Percentiles rank a stretch among this genome's conserved stretches.
phyloP scores from a whole-genome alignment of 2,888 invertebrate species.

The Teinopalpus imperialis region DNA sequence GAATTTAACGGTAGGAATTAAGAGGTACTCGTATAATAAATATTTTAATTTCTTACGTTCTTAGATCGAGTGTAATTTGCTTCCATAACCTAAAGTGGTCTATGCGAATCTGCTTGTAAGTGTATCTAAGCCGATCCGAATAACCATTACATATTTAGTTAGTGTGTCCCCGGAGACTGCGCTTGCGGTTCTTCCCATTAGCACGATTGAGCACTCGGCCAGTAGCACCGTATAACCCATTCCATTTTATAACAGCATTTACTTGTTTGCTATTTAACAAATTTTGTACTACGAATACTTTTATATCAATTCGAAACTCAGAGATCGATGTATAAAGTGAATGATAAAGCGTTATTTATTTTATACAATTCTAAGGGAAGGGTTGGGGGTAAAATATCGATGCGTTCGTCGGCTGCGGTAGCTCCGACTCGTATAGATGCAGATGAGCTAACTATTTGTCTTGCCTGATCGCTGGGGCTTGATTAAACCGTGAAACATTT shows the following conservation, averaged over 20 bases:
- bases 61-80: conserved; percentile 12
- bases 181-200: conserved; percentile 76
- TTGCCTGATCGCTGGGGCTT: conserved; percentile 76
- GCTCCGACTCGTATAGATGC: conserved; percentile 77
- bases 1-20: too few species aligned
- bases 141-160: conserved; percentile 75
- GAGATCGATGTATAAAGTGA: conserved; percentile 13
- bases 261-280: not conserved
- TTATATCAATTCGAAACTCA: conserved; percentile 11
- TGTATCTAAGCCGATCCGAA: conserved; percentile 56
- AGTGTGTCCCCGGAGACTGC: conserved; percentile 64
- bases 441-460: conserved; percentile 81
- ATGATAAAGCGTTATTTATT: conserved; percentile 26
- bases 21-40: too few species aligned
- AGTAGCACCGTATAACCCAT: conserved; percentile 40
- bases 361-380: conserved; percentile 40
- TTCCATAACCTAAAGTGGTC: conserved; percentile 53
- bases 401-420: conserved; percentile 55
- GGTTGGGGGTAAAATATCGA: conserved; percentile 55
- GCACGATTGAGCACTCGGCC: conserved; percentile 65
- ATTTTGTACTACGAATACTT: not conserved
- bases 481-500: conserved; percentile 80
- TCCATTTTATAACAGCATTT: conserved; percentile 32
- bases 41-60: too few species aligned
- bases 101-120: conserved; percentile 50